These are phyloP conservation scores for Cygnus atratus DNA, from an alignment of 2,113 vertebrate species.

Conservation along the genomic window DNA sequence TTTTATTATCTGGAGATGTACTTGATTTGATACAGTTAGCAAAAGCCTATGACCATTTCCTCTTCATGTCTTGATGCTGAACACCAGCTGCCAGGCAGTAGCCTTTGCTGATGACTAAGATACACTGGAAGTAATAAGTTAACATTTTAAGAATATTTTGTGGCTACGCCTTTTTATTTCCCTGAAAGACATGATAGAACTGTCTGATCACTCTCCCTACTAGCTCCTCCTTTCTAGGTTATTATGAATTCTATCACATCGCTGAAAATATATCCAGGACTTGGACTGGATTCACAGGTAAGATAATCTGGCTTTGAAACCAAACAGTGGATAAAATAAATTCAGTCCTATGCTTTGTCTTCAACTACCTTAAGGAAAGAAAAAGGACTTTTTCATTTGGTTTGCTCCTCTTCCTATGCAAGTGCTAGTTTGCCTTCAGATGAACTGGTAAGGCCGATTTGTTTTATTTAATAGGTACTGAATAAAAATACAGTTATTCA, in stretches of 20 bases:
- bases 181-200: background rate
- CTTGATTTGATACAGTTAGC: background rate
- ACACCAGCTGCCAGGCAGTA: background rate
- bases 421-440: background rate
- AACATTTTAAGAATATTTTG: background rate
- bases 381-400: background rate
- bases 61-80: background rate
- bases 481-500: background rate
- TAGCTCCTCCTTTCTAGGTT: background rate
- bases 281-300: background rate
- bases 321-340: background rate
- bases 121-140: background rate
- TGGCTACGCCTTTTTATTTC: background rate
- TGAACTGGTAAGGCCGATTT: background rate
- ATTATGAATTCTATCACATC: background rate
- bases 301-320: background rate
- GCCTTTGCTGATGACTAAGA: background rate
- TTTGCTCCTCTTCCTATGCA: background rate
- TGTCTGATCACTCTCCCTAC: background rate
- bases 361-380: background rate
- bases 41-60: background rate
- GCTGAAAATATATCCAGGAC: background rate
- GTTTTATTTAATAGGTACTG: background rate
- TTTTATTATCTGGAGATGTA: background rate
- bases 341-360: background rate